Conservation (phyloP, 2,797 vertebrate genomes). For the Linurgus olivaceus region DNA sequence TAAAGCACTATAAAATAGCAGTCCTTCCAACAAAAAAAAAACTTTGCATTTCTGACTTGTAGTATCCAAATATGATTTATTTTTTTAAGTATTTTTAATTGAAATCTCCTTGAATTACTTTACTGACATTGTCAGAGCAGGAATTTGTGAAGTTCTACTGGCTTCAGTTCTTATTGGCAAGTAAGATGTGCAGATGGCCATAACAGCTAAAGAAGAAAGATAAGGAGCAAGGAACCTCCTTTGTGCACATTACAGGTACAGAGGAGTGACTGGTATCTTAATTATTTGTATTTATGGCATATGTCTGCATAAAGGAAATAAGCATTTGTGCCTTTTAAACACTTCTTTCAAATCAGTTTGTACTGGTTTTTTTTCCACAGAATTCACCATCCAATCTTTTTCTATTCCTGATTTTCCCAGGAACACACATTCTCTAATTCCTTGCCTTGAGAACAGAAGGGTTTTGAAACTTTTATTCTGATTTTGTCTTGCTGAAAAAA, state of each 20-base stretch:
- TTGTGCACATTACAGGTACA: not conserved
- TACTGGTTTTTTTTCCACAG: not conserved
- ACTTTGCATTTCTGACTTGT: not conserved
- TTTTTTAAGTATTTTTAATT: not conserved
- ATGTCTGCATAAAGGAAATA: not conserved
- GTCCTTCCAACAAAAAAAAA: not conserved
- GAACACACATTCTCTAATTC: not conserved
- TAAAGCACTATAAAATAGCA: not conserved
- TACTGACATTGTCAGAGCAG: not conserved
- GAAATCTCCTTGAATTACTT: not conserved
- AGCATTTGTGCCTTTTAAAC: not conserved
- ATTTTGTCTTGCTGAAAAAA: not conserved
- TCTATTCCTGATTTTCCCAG: not conserved
- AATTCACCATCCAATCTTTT: not conserved
- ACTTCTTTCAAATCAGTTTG: not conserved
- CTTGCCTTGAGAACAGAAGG: not conserved
- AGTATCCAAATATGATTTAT: not conserved
- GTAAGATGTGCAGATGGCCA: not conserved
- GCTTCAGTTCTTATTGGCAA: not conserved
- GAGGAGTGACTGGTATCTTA: not conserved
- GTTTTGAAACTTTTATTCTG: not conserved
- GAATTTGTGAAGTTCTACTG: not conserved
- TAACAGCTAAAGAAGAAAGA: not conserved
- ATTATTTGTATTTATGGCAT: not conserved
- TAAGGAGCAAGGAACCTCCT: not conserved